A percentile compares a stretch with the other conserved stretches of the same genome.
Evolutionary conservation across 2,797 vertebrate species (phyloP).

Genomic region (Strix occidentalis): DNA sequence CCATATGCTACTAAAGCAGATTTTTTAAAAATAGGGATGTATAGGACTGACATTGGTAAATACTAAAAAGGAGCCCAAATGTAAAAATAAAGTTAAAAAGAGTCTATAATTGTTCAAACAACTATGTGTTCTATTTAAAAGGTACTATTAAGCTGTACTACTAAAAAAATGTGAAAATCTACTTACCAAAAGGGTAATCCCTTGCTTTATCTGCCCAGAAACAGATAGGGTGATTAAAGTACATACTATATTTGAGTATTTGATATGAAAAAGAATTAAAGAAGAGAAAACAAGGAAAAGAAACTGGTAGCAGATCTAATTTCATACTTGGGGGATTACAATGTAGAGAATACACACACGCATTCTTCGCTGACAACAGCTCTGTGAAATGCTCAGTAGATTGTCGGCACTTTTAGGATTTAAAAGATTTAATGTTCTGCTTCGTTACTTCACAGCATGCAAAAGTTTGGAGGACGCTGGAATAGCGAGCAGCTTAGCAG

Average conservation of each 20-base stretch:
- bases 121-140: not conserved
- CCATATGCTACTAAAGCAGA: not conserved
- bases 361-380: constrained; percentile 40
- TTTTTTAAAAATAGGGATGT: not conserved
- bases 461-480: not conserved
- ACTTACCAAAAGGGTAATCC: not conserved
- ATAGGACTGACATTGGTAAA: not conserved
- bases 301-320: constrained; percentile 25
- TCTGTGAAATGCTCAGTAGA: not conserved
- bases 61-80: not conserved
- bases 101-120: not conserved
- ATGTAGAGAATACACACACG: constrained; percentile 2
- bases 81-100: not conserved
- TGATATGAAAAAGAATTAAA: constrained; percentile 10
- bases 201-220: constrained; percentile 7
- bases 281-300: not conserved
- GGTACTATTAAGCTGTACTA: not conserved
- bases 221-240: not conserved
- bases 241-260: not conserved
- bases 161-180: not conserved
- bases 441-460: constrained; percentile 40
- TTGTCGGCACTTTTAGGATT: not conserved
- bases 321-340: constrained; percentile 48
- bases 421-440: constrained; percentile 50
- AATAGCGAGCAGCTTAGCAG: constrained; percentile 3